Evolutionary conservation across 1,140 invertebrate genomes (phyloP).

Genomic region (Drosophila pandora): DNA sequence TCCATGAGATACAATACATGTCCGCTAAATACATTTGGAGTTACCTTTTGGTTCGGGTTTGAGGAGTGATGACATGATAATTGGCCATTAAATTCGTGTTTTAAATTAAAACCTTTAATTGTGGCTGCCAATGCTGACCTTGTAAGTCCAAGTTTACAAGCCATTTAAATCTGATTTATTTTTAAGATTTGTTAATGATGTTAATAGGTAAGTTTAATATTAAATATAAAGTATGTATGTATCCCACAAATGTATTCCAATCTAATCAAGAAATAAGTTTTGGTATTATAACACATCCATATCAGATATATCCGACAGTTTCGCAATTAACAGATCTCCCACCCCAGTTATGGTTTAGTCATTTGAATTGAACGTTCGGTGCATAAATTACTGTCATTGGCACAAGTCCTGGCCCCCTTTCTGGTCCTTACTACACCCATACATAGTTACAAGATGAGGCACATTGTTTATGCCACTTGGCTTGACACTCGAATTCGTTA

Average conservation of each 20-base stretch:
- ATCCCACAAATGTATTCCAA: no score
- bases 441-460: slow-evolving; percentile 8
- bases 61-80: slow-evolving; percentile 48
- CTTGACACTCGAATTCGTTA: slow-evolving; percentile 75
- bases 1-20: no score
- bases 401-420: slow-evolving; percentile 22
- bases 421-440: slow-evolving; percentile 5
- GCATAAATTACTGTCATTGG: slow-evolving; percentile 70
- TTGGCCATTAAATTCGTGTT: slow-evolving; percentile 58
- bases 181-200: slow-evolving; percentile 1
- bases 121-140: slow-evolving; percentile 45
- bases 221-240: neutral
- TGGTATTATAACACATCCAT: slow-evolving; percentile 7
- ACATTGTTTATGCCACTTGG: slow-evolving; percentile 75
- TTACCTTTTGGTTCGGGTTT: slow-evolving; percentile 16
- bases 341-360: slow-evolving; percentile 42
- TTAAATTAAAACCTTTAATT: slow-evolving; percentile 48
- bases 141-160: slow-evolving; percentile 40
- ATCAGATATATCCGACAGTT: slow-evolving; percentile 30
- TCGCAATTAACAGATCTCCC: slow-evolving; percentile 68
- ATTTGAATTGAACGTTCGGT: slow-evolving; percentile 56
- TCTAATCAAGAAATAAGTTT: neutral
- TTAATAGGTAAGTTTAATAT: slow-evolving; percentile 13
- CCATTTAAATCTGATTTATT: neutral
- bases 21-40: neutral